These are phyloP conservation scores for Petrocephalus zakoni DNA, from an alignment of 2,113 vertebrate genomes.

Conservation along the genomic window DNA sequence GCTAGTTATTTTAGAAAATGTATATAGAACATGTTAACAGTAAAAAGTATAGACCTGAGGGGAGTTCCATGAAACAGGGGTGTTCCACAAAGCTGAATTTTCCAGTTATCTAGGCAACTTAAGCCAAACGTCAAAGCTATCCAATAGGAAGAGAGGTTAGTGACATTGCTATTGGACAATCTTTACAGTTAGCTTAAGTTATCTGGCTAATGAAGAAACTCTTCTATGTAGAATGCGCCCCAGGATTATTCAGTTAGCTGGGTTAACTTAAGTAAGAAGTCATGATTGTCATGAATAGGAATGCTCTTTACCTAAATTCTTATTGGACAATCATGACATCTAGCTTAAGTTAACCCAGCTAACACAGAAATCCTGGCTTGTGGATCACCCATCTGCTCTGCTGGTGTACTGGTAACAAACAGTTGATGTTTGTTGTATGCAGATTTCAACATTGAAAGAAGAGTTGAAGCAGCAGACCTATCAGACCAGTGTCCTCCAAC, in stretches of 20 bases:
- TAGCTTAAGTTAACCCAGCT: not conserved
- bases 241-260: not conserved
- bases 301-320: not conserved
- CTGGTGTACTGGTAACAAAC: not conserved
- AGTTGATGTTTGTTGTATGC: constrained; percentile 7
- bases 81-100: not conserved
- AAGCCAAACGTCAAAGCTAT: not conserved
- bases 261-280: not conserved
- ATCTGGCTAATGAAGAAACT: not conserved
- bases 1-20: not conserved
- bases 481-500: constrained; percentile 58
- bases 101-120: not conserved
- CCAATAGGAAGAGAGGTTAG: not conserved
- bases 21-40: not conserved
- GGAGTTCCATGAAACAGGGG: no score
- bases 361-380: not conserved
- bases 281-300: not conserved
- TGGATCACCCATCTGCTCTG: not conserved
- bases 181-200: not conserved
- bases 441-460: constrained; percentile 50
- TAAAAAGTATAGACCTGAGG: not conserved
- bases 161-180: not conserved
- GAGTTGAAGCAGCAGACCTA: constrained; percentile 58
- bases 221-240: not conserved
- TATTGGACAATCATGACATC: not conserved